Conservation (phyloP, 2,888 invertebrate species). For the Drosophila aldrichi region DNA sequence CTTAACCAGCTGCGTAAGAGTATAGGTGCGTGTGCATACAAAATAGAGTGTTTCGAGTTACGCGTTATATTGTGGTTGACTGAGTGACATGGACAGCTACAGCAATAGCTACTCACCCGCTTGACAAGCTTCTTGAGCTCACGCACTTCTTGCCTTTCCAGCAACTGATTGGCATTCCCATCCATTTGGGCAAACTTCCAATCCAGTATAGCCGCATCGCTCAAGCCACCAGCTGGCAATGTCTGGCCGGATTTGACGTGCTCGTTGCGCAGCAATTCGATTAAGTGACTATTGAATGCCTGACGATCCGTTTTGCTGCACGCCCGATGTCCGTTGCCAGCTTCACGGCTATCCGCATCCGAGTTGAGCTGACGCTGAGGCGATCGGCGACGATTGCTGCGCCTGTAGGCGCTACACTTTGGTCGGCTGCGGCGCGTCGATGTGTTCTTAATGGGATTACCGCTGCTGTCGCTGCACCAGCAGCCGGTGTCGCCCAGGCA, state of each 20-base stretch:
- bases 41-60: conserved; percentile 28
- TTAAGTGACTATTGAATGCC: conserved; percentile 93
- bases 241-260: conserved; percentile 86
- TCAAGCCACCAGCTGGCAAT: conserved; percentile 71
- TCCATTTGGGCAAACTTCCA: conserved; percentile 97
- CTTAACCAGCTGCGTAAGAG: conserved; percentile 88
- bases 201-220: conserved; percentile 87
- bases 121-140: conserved; percentile 93
- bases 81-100: conserved; percentile 41
- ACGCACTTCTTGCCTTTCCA: conserved; percentile 93
- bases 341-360: conserved; percentile 49
- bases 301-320: conserved; percentile 92
- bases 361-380: conserved; percentile 86
- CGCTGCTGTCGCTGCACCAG: conserved; percentile 96
- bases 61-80: conserved; percentile 9
- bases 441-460: conserved; percentile 93
- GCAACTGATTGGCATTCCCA: conserved; percentile 90
- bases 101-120: conserved; percentile 86
- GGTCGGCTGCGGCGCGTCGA: conserved; percentile 90
- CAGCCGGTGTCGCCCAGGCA: conserved; percentile 93
- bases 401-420: conserved; percentile 88
- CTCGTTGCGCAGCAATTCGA: conserved; percentile 94
- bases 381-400: conserved; percentile 88
- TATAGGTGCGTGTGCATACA: conserved; percentile 40
- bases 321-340: conserved; percentile 83